Evolutionary conservation across 2,797 vertebrate genomes (phyloP).

Genomic region (Paramormyrops hopkinsi): DNA sequence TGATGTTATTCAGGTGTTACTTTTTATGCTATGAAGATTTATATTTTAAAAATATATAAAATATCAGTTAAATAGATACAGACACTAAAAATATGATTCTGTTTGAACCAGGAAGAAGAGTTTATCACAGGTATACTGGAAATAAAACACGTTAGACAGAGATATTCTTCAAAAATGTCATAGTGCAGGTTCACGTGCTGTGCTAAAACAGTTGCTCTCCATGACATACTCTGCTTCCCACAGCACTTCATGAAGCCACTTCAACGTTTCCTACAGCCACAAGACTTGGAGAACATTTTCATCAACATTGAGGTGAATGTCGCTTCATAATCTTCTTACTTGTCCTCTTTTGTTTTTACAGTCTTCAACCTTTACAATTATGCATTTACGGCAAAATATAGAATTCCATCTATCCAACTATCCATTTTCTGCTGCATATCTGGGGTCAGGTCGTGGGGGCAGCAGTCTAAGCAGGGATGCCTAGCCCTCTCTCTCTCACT

Average conservation of each 20-base stretch:
- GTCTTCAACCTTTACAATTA: background rate
- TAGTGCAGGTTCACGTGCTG: background rate
- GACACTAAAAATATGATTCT: background rate
- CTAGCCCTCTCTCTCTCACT: background rate
- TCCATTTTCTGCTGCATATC: background rate
- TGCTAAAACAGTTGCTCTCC: background rate
- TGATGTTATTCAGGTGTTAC: background rate
- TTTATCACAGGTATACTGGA: background rate
- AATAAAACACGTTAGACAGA: background rate
- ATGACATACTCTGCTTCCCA: background rate
- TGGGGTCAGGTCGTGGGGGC: background rate
- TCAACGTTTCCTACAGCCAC: constrained; percentile 63
- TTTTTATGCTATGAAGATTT: background rate
- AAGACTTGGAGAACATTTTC: constrained; percentile 81
- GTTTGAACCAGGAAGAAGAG: background rate
- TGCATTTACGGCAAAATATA: background rate
- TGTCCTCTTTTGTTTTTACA: background rate
- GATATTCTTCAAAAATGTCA: background rate
- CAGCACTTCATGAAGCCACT: constrained; percentile 87
- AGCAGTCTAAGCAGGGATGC: background rate
- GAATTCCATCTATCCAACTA: background rate
- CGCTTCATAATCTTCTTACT: background rate
- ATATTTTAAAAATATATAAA: background rate
- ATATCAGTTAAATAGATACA: background rate
- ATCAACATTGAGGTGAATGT: constrained; percentile 74